phyloP scores from a whole-genome alignment of 2,888 invertebrate species.

The Unio pictorum region DNA sequence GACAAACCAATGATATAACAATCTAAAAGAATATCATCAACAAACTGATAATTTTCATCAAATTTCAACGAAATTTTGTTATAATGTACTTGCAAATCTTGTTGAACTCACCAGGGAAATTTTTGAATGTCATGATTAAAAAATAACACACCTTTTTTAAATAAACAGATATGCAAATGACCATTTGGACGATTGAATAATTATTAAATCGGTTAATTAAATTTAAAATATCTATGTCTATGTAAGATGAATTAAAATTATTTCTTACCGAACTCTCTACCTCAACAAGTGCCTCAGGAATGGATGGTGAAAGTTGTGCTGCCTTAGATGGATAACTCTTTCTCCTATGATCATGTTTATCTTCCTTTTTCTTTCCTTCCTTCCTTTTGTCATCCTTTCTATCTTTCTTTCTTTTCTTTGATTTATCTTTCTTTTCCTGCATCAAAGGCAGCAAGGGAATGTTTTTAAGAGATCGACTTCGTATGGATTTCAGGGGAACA shows the following conservation, averaged over 20 bases:
- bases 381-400: conserved; percentile 43
- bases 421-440: conserved; percentile 34
- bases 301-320: conserved; percentile 53
- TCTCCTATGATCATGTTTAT: conserved; percentile 17
- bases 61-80: too few species aligned
- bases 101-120: not conserved
- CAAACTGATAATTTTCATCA: too few species aligned
- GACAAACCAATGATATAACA: too few species aligned
- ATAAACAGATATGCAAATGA: too few species aligned
- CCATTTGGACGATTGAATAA: too few species aligned
- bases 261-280: conserved; percentile 36
- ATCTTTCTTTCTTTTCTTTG: conserved; percentile 26
- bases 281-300: conserved; percentile 56
- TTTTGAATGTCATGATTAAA: not conserved
- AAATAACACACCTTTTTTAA: not conserved
- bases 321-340: conserved; percentile 56
- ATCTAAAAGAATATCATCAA: too few species aligned
- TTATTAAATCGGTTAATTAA: too few species aligned
- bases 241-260: too few species aligned
- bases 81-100: too few species aligned
- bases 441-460: conserved; percentile 14
- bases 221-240: too few species aligned
- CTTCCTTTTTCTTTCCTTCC: conserved; percentile 50
- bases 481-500: conserved; percentile 58
- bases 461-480: conserved; percentile 48